Evolutionary conservation across 2,888 invertebrate species (phyloP), one percentile per base, ranked within the genome.

Genomic region (Euclidia mi): DNA sequence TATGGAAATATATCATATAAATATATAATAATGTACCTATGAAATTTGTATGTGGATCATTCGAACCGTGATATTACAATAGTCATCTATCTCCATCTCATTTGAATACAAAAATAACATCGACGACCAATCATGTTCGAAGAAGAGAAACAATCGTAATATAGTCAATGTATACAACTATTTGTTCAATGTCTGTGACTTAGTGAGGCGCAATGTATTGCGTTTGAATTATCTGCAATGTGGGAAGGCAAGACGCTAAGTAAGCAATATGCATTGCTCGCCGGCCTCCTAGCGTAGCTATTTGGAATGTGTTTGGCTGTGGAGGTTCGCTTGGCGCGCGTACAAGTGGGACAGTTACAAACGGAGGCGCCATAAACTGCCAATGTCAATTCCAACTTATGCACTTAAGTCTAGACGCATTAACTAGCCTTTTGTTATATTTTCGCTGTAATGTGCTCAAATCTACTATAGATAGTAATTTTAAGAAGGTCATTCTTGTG

Each of bases 341-440:
- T 60, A 76, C 89, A 91, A 91, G 88, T 91, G 81, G 88, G 84
- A 81, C 87, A 89, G 85, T 88, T 86, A 87, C 85, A 87, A 81
- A 81, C 82, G 77, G 76, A 76, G 69, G 65, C 70, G 65, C 76
- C 72, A 83, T 85, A 85, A 84, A 87, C 76, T 79, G 78, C 73
- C 65, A 72, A 76, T 81, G 85, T 85, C 88, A 84, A 88, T 85
- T 84, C 70, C 77, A 82, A 82, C 74, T 79, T 71, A 78, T 77
- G 76, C 57, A 65, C 75, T 82, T 83, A 34, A 71, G 85, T 86
- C 87, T 87, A 87, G 87, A 87, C 86, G 59, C 81, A 80, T 84
- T 81, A 78, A 82, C 66, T 55, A 52, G 53, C 3, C 44, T 38
- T 51, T 56, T 63, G 37, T 51, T 48, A 35, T 28, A 35, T 41